These are phyloP conservation scores for Nudaria mundana DNA, from an alignment of 2,888 invertebrate genomes.

Conservation along the genomic window DNA sequence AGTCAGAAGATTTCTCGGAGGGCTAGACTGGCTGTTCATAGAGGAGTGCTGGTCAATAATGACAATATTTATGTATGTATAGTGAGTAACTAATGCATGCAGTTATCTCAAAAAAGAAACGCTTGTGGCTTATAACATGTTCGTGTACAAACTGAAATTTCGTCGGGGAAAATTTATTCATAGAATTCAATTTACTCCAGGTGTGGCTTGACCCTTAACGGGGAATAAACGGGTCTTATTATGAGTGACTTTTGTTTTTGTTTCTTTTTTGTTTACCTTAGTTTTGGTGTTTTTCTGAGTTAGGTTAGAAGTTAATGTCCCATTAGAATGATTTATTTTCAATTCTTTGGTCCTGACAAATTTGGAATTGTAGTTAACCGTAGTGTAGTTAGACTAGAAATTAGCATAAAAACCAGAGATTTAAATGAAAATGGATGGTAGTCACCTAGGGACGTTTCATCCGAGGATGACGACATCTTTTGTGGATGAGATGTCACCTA, in stretches of 20 bases:
- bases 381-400: too few relatives aligned
- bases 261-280: slow-evolving; percentile 38
- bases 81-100: too few relatives aligned
- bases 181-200: slow-evolving; percentile 75
- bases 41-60: too few relatives aligned
- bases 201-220: slow-evolving; percentile 74
- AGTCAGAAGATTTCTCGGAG: too few relatives aligned
- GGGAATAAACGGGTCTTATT: slow-evolving; percentile 69
- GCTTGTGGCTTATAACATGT: slow-evolving; percentile 31
- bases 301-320: slow-evolving; percentile 9
- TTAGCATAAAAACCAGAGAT: too few relatives aligned
- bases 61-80: too few relatives aligned
- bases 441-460: too few relatives aligned
- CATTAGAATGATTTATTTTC: slow-evolving; percentile 21
- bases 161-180: slow-evolving; percentile 64
- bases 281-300: slow-evolving; percentile 16
- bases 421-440: too few relatives aligned
- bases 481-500: too few relatives aligned
- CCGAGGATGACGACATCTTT: too few relatives aligned
- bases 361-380: neutral
- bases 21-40: too few relatives aligned
- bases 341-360: slow-evolving; percentile 18
- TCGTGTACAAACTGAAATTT: slow-evolving; percentile 30
- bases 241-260: slow-evolving; percentile 60
- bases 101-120: too few relatives aligned